Evolutionary conservation across 2,113 vertebrate species (phyloP), one percentile per base, ranked within the genome.

Genomic region (Embiotoca jacksoni): DNA sequence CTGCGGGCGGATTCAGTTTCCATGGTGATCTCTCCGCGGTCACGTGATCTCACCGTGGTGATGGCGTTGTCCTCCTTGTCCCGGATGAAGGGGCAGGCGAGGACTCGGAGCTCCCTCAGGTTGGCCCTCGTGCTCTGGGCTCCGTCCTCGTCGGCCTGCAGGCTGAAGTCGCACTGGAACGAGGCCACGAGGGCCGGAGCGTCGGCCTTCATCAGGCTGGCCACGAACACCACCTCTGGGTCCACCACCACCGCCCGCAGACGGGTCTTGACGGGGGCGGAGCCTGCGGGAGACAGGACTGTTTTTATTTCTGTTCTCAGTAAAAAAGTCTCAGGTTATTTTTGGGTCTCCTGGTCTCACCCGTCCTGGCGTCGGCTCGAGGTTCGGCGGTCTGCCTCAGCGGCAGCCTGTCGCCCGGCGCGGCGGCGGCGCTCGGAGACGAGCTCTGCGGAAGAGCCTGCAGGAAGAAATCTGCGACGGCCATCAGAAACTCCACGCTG

Each of bases 171-270:
- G 65, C 97, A 97, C 73, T 97, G 97, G 86, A 99, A 98, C 0
- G 96, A 97, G 37, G 95, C 96, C 4, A 95, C 92, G 4, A 99
- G 92, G 8, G 98, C 95, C 0, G 98, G 98, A 3, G 97, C 96
- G 9, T 97, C 95, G 0, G 96, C 96, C 52, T 84, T 97, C 78
- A 94, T 95, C 84, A 99, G 93, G 83, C 80, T 97, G 64, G 97
- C 98, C 69, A 99, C 98, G 75, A 99, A 99, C 2, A 99, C 96
- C 72, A 99, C 95, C 92, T 99, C 97, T 0, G 98, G 98, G 86
- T 99, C 97, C 80, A 96, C 88, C 57, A 99, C 92, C 70, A 96
- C 94, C 1, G 92, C 96, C 36, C 93, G 95, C 23, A 99, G 36
- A 5, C 35, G 92, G 64, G 94, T 94, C 57, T 13, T 88, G 4